phyloP scores from a whole-genome alignment of 2,888 invertebrate species.

The Cephus spinipes region DNA sequence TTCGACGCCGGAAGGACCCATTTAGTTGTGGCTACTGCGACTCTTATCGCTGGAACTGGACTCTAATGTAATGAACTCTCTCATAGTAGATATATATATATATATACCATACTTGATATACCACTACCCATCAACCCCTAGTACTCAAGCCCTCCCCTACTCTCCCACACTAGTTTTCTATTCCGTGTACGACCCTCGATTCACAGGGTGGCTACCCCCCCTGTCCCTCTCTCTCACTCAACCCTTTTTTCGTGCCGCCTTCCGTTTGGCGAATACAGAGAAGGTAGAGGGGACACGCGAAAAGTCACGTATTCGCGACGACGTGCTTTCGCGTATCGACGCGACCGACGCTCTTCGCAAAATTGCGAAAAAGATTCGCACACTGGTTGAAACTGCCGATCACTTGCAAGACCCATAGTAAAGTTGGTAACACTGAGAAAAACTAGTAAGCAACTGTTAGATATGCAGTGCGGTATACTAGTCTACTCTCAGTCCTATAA shows the following conservation, averaged over 20 bases:
- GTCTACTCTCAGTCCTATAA: neutral
- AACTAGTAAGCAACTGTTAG: neutral
- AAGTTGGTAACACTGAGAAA: neutral
- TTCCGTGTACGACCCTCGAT: neutral
- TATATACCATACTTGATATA: neutral
- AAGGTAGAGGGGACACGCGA: neutral
- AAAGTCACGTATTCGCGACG: neutral
- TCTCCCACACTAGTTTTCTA: neutral
- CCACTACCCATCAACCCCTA: neutral
- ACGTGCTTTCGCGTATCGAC: neutral
- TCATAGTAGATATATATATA: neutral
- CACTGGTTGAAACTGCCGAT: neutral
- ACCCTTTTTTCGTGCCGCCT: neutral
- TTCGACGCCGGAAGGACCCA: slow-evolving; percentile 12
- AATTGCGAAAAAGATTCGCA: neutral
- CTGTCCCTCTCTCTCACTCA: no score
- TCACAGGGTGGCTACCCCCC: neutral
- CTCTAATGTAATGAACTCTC: slow-evolving; percentile 25
- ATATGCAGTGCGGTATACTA: neutral
- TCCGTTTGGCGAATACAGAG: neutral
- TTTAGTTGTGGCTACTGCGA: slow-evolving; percentile 15
- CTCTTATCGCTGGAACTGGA: slow-evolving; percentile 22
- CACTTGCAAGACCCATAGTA: neutral
- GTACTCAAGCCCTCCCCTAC: neutral
- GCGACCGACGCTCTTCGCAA: neutral